phyloP scores from a whole-genome alignment of 2,797 vertebrate genomes.

The Anguilla pacifica region DNA sequence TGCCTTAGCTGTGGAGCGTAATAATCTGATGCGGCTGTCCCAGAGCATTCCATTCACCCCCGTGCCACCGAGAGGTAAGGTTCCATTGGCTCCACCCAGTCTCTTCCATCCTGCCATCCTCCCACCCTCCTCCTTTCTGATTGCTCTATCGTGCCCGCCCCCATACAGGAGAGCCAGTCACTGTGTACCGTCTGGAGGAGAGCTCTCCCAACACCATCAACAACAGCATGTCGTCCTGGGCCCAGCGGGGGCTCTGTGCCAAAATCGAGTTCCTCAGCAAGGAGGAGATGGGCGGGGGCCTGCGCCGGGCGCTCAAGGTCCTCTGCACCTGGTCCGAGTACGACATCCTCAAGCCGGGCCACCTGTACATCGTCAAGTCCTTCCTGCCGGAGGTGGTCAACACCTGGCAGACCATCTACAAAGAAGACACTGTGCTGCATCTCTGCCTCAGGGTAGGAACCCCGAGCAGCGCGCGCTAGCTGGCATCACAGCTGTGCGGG shows the following conservation, averaged over 20 bases:
- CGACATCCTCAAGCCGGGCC: constrained; percentile 92
- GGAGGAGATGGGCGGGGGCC: constrained; percentile 97
- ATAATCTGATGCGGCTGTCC: constrained; percentile 97
- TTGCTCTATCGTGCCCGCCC: neutral
- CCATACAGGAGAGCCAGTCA: constrained; percentile 89
- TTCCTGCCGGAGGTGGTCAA: constrained; percentile 96
- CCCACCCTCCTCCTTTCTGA: neutral
- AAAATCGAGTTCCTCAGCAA: constrained; percentile 99
- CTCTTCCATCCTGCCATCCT: neutral
- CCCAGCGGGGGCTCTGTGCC: constrained; percentile 92
- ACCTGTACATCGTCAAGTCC: constrained; percentile 97
- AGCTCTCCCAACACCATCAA: constrained; percentile 95
- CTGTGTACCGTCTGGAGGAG: constrained; percentile 95
- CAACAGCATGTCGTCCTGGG: constrained; percentile 99
- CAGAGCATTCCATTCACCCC: constrained; percentile 98
- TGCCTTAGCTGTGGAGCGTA: constrained; percentile 91
- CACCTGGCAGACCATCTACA: constrained; percentile 96
- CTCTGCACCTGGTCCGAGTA: constrained; percentile 97
- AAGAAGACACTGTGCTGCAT: constrained; percentile 95
- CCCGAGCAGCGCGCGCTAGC: neutral
- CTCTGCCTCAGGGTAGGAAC: constrained; percentile 93
- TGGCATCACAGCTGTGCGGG: neutral
- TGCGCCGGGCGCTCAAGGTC: constrained; percentile 93
- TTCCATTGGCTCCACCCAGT: neutral
- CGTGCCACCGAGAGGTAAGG: constrained; percentile 94